A percentile compares a stretch with the other conserved stretches of the same genome.
Evolutionary conservation across 2,797 vertebrate genomes (phyloP).

Genomic region (Decapterus maruadsi): DNA sequence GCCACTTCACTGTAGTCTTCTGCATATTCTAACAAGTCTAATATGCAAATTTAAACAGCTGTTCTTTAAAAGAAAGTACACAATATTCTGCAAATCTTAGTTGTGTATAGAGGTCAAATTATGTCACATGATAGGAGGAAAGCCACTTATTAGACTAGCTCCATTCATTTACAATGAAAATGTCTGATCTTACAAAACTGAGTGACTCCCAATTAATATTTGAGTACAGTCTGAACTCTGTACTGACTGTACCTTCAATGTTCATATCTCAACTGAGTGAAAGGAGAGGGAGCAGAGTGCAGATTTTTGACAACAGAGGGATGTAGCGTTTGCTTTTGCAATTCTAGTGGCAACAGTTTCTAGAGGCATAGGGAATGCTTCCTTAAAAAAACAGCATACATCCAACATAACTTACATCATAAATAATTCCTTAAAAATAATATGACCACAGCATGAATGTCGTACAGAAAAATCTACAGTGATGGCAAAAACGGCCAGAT

Average conservation of each 20-base stretch:
- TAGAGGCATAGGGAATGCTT: conserved; percentile 88
- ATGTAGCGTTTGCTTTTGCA: conserved; percentile 68
- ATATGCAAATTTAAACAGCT: conserved; percentile 43
- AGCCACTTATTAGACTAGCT: conserved; percentile 50
- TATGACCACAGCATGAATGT: conserved; percentile 85
- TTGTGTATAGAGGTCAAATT: conserved; percentile 51
- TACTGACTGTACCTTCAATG: conserved; percentile 17
- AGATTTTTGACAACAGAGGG: conserved; percentile 68
- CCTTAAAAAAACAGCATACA: conserved; percentile 83
- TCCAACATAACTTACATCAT: conserved; percentile 87
- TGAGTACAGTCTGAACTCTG: conserved; percentile 51
- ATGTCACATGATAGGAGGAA: conserved; percentile 31
- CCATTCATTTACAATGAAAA: conserved; percentile 60
- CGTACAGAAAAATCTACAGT: conserved; percentile 82
- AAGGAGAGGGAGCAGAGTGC: conserved; percentile 36
- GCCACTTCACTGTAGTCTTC: conserved; percentile 28
- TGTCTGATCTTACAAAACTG: conserved; percentile 60
- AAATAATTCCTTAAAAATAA: conserved; percentile 88
- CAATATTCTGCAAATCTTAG: conserved; percentile 45
- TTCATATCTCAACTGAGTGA: conserved; percentile 45
- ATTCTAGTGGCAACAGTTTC: conserved; percentile 87
- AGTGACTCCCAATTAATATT: conserved; percentile 49
- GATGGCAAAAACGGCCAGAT: conserved; percentile 80
- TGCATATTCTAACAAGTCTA: conserved; percentile 28
- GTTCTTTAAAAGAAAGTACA: conserved; percentile 48